Evolutionary conservation across 2,888 invertebrate genomes (phyloP), one percentile per base, ranked within the genome.

Genomic region (Diarsia rubi): DNA sequence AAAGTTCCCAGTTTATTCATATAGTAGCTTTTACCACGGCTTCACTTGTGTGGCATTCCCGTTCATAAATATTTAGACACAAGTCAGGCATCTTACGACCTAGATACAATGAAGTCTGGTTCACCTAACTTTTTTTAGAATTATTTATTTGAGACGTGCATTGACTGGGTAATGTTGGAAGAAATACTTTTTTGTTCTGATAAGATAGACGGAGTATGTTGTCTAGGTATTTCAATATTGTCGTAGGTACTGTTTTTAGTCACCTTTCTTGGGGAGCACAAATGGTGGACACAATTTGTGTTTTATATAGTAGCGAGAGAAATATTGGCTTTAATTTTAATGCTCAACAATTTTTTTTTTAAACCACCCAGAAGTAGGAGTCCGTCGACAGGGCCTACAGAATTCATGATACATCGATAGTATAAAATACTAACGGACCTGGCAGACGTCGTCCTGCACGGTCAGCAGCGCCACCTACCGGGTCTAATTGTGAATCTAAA

Each of bases 51-150:
- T 60, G 19, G 37, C 57, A 68, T 69, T 37, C 57, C 52, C 4
- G 68, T 64, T 82, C 69, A 75, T 82, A 67, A 72, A 80, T 82
- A 57, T 84, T 75, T 82, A 81, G 27, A 66, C 31, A 19, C 37
- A 54, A 75, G 62, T 80, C 68, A 63, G 66, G 27, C 24, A 24
- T 24, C 37, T 12, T 37, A 21, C n/a, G 42, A 68, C 69, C 69
- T 75, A 69, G 47, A 59, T 83, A 57, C 45, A 66, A 69, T 31
- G 42, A 62, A 16, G 37, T 54, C 57, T 60, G 57, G 37, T 68
- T 71, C 44, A 63, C 45, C 62, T 63, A 69, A 75, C n/a, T 72
- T 59, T 65, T 47, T 21, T 19, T 59, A 24, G 65, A 47, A 52
- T 57, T 49, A 67, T 70, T 68, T 68, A 54, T 66, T 65, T 37